Evolutionary conservation across 1,140 invertebrate species (phyloP).

Genomic region (Eurytemora carolleeae): DNA sequence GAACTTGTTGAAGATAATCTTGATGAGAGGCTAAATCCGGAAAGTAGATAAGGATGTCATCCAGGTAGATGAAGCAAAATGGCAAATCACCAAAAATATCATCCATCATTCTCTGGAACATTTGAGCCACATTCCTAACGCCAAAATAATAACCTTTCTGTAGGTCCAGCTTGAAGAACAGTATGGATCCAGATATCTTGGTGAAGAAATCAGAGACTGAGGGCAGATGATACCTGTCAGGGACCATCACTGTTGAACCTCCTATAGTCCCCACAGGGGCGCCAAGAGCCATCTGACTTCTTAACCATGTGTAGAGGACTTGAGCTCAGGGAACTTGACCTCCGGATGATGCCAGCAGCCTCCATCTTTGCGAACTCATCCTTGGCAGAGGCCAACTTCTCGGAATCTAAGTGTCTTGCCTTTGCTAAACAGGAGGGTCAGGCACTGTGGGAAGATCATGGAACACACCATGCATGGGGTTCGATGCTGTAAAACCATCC

Average conservation of each 20-base stretch:
- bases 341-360: constrained; percentile 13
- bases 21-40: constrained; percentile 26
- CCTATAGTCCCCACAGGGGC: constrained; percentile 21
- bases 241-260: constrained; percentile 20
- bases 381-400: too few relatives aligned
- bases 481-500: too few relatives aligned
- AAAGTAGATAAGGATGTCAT: too few relatives aligned
- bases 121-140: constrained; percentile 11
- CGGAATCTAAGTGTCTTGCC: too few relatives aligned
- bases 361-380: too few relatives aligned
- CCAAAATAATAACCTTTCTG: constrained; percentile 17
- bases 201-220: too few relatives aligned
- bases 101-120: constrained; percentile 17
- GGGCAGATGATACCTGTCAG: constrained; percentile 20
- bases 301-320: too few relatives aligned
- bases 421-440: too few relatives aligned
- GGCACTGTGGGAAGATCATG: too few relatives aligned
- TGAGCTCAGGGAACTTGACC: constrained; percentile 16
- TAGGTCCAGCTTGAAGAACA: constrained; percentile 14
- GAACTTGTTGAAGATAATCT: neutral
- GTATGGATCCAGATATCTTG: constrained; percentile 9
- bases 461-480: too few relatives aligned
- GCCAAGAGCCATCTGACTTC: constrained; percentile 17
- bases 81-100: constrained; percentile 1
- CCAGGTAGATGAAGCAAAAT: constrained; percentile 25